Evolutionary conservation across 1,140 invertebrate genomes (phyloP).

Genomic region (Zaprionus camerounensis): DNA sequence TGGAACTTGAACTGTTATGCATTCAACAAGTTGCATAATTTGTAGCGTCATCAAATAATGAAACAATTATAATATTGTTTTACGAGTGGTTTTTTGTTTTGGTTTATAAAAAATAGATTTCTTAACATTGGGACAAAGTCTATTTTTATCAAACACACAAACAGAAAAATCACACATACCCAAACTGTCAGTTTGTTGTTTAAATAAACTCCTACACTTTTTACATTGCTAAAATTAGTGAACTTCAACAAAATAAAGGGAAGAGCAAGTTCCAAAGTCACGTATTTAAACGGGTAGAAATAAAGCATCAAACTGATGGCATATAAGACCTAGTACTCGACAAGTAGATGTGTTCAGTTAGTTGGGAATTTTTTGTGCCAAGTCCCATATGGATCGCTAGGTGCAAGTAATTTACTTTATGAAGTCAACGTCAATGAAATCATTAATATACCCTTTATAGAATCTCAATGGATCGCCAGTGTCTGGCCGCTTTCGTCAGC

Average conservation of each 20-base stretch:
- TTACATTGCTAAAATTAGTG: not conserved
- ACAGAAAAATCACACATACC: not conserved
- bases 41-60: not conserved
- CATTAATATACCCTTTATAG: no score
- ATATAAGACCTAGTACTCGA: not conserved
- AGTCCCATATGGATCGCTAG: no score
- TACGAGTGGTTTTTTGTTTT: not conserved
- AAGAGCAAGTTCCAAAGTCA: not conserved
- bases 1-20: constrained; percentile 13
- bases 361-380: no score
- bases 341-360: no score
- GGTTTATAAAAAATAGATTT: not conserved
- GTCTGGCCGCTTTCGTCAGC: constrained; percentile 84
- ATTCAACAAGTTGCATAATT: constrained; percentile 48
- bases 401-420: no score
- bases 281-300: not conserved
- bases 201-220: constrained; percentile 12
- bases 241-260: not conserved
- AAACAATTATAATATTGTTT: not conserved
- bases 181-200: not conserved
- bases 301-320: not conserved
- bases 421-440: no score
- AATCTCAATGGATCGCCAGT: constrained; percentile 58
- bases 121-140: constrained; percentile 2
- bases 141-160: constrained; percentile 21